These are phyloP conservation scores for Mionectes olivaceus DNA, from an alignment of 2,797 vertebrate genomes.

Conservation along the genomic window DNA sequence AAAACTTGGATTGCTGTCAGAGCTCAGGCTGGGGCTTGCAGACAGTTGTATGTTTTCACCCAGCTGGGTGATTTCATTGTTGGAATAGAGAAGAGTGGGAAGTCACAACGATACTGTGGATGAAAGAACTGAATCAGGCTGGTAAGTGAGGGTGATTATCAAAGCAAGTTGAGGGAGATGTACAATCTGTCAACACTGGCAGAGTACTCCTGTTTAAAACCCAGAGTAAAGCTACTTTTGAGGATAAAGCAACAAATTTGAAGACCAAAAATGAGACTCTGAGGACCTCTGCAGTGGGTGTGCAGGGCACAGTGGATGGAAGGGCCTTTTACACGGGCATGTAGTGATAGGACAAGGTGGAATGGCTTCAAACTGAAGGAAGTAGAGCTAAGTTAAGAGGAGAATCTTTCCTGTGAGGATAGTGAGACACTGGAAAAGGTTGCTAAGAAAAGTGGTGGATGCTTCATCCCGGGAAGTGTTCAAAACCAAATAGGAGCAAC, in stretches of 20 bases:
- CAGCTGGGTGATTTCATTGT: neutral
- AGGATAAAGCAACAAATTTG: neutral
- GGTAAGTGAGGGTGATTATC: neutral
- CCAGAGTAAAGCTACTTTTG: neutral
- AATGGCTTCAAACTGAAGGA: neutral
- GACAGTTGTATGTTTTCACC: neutral
- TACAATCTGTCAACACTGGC: neutral
- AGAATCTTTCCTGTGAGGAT: neutral
- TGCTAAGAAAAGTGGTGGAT: neutral
- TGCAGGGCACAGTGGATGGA: neutral
- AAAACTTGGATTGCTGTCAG: neutral
- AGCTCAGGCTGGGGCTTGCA: neutral
- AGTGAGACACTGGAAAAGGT: neutral
- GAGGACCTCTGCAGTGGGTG: neutral
- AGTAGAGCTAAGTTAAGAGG: neutral
- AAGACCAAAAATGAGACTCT: neutral
- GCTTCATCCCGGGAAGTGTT: neutral
- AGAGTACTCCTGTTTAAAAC: neutral
- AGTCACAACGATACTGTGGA: neutral
- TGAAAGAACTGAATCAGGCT: neutral
- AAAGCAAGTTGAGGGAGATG: rapidly evolving
- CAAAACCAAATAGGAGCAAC: neutral
- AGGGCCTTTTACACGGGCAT: neutral
- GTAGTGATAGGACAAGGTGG: too few relatives aligned
- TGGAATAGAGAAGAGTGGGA: neutral